phyloP scores from a whole-genome alignment of 2,797 vertebrate species.

The Hapalemur alaotrensis region DNA sequence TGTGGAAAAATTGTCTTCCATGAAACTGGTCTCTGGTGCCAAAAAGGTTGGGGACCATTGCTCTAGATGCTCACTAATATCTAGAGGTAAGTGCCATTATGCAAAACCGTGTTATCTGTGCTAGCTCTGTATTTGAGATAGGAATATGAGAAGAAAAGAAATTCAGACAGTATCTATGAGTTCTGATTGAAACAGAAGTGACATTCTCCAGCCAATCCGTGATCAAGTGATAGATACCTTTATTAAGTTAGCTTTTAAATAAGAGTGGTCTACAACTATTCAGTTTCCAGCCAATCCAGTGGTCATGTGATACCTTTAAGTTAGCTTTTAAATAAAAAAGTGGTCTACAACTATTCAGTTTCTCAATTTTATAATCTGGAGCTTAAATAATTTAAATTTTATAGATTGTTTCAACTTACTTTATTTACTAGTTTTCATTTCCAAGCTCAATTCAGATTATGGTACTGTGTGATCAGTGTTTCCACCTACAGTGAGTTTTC shows the following conservation, averaged over 20 bases:
- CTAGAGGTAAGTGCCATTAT: neutral
- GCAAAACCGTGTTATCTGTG: neutral
- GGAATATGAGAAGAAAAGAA: neutral
- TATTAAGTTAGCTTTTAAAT: neutral
- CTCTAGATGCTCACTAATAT: neutral
- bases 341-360: neutral
- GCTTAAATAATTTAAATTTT: neutral
- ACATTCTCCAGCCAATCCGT: neutral
- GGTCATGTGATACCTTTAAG: neutral
- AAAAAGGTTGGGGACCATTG: too few species aligned
- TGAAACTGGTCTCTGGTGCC: too few species aligned
- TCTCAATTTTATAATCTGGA: neutral
- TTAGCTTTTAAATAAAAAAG: neutral
- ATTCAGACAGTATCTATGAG: neutral
- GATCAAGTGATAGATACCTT: neutral
- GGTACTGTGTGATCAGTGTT: conserved; percentile 61
- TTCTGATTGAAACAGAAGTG: neutral
- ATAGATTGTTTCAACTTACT: neutral
- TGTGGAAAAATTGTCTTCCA: too few species aligned
- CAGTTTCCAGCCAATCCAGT: neutral
- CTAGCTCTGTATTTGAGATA: neutral
- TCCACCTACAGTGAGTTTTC: conserved; percentile 50
- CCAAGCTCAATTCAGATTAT: conserved; percentile 75
- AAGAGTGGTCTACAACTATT: neutral
- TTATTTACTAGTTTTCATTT: conserved; percentile 77